Percentiles rank a stretch among this genome's conserved stretches.
These are phyloP conservation scores for Perdix hodgsoniae DNA, from an alignment of 2,797 vertebrate genomes.

Conservation along the genomic window DNA sequence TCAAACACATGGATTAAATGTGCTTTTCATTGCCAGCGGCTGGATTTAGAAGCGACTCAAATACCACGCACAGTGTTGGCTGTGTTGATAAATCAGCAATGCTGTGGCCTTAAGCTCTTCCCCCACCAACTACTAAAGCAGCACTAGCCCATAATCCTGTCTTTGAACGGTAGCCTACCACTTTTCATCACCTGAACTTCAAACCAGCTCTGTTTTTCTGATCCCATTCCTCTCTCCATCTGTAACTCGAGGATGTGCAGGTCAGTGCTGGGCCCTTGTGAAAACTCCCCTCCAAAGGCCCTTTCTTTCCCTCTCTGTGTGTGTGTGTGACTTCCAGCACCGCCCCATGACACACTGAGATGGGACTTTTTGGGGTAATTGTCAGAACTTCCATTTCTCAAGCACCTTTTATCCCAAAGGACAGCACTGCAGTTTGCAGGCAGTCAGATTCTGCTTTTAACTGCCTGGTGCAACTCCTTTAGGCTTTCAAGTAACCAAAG, in stretches of 20 bases:
- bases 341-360: background rate
- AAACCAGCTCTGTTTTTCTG: conserved; percentile 40
- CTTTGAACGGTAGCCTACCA: conserved; percentile 52
- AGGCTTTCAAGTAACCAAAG: background rate
- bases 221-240: conserved; percentile 38
- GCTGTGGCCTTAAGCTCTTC: conserved; percentile 48
- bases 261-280: background rate
- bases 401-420: conserved; percentile 30
- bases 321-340: background rate
- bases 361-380: background rate
- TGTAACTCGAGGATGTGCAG: background rate
- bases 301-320: conserved; percentile 9
- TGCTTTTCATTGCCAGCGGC: conserved; percentile 38
- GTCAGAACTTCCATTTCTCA: conserved; percentile 3
- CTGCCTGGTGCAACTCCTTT: background rate
- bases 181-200: conserved; percentile 52
- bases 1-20: conserved; percentile 61
- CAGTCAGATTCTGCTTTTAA: background rate
- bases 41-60: conserved; percentile 68
- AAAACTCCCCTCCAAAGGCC: conserved; percentile 34
- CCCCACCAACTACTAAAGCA: conserved; percentile 1
- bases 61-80: conserved; percentile 31
- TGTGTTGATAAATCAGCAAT: conserved; percentile 61
- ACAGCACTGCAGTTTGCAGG: background rate
- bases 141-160: conserved; percentile 44